A percentile compares a stretch with the other conserved stretches of the same genome.
These are phyloP conservation scores for Picathartes gymnocephalus DNA, from an alignment of 2,113 vertebrate genomes.

Conservation along the genomic window DNA sequence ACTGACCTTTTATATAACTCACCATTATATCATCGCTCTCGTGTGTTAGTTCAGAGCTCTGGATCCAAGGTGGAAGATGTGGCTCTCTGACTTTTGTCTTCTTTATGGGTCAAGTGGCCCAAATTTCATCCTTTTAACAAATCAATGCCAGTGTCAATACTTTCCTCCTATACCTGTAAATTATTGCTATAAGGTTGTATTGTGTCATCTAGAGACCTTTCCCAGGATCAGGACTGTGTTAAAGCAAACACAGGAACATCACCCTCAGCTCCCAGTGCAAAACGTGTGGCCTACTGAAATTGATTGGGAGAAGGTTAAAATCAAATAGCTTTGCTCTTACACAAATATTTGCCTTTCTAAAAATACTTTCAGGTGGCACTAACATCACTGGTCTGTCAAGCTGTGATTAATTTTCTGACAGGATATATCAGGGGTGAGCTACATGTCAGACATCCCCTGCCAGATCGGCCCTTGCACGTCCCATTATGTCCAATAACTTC, in stretches of 20 bases:
- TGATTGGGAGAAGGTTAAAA: background rate
- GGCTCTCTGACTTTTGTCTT: background rate
- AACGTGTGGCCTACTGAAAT: background rate
- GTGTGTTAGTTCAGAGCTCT: background rate
- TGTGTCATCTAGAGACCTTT: background rate
- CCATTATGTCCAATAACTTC: background rate
- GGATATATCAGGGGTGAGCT: background rate
- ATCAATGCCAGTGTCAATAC: background rate
- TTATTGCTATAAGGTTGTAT: background rate
- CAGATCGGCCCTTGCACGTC: background rate
- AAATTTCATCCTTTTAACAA: background rate
- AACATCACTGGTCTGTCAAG: background rate
- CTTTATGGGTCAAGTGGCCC: background rate
- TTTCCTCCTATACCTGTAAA: background rate
- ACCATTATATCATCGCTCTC: background rate
- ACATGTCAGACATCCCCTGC: background rate
- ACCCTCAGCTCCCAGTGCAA: background rate
- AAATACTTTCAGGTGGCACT: background rate
- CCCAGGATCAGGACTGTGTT: background rate
- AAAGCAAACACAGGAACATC: background rate
- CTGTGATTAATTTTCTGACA: background rate
- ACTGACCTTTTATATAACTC: conserved; percentile 5
- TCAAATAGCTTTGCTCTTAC: background rate
- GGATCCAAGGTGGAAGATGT: background rate
- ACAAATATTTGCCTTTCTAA: background rate